A percentile compares a stretch with the other conserved stretches of the same genome.
phyloP scores from a whole-genome alignment of 2,113 vertebrate genomes.

The Pituophis catenifer region DNA sequence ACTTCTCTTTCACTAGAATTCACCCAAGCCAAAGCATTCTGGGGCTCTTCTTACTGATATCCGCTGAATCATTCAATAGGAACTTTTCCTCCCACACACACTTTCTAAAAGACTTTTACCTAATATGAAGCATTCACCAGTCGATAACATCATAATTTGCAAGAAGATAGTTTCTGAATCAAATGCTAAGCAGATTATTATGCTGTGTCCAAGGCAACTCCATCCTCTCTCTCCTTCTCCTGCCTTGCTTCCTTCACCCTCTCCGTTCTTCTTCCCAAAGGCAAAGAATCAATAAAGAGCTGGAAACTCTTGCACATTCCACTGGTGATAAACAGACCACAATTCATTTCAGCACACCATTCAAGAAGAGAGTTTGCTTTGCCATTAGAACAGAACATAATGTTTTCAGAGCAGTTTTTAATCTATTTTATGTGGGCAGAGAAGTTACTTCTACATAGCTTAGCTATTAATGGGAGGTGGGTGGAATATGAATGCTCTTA shows the following conservation, averaged over 20 bases:
- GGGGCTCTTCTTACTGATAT: neutral
- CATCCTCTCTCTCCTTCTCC: neutral
- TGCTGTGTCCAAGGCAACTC: neutral
- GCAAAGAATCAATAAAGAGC: constrained; percentile 10
- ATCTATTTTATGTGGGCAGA: neutral
- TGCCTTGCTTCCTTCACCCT: neutral
- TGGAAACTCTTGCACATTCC: neutral
- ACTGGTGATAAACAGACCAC: neutral
- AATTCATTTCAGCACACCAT: neutral
- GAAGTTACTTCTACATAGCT: neutral
- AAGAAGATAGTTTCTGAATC: neutral
- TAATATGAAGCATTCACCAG: neutral
- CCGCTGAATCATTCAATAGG: neutral
- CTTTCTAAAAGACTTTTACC: neutral
- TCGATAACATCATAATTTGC: neutral
- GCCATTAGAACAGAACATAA: neutral
- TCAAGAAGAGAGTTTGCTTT: neutral
- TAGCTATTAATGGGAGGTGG: neutral
- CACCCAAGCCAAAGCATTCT: neutral
- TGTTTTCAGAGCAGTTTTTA: neutral
- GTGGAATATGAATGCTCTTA: neutral
- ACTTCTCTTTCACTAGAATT: neutral
- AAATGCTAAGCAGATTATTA: neutral
- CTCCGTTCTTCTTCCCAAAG: neutral
- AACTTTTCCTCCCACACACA: neutral